These are phyloP conservation scores for Lasioglossum oenotherae DNA, from an alignment of 2,888 invertebrate genomes.

Conservation along the genomic window DNA sequence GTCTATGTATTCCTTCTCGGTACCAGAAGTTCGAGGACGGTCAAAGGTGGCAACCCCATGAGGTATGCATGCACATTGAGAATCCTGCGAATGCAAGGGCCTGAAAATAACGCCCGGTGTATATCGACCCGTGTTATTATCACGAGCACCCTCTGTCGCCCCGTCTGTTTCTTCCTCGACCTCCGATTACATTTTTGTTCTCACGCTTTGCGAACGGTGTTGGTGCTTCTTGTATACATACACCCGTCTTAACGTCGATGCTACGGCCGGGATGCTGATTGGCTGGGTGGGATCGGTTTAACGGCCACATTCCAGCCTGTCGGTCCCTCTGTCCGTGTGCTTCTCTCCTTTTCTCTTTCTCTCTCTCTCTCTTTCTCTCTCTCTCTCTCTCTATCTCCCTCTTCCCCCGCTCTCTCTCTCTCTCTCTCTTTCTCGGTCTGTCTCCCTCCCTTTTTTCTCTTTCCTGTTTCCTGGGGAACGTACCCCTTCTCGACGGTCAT, in stretches of 20 bases:
- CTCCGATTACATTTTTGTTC: constrained; percentile 59
- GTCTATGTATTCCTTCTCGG: not conserved
- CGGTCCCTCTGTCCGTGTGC: constrained; percentile 61
- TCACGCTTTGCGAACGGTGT: constrained; percentile 45
- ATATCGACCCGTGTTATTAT: constrained; percentile 75
- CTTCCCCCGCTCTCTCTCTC: not conserved
- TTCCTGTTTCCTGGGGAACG: constrained; percentile 49
- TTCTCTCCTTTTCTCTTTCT: constrained; percentile 5
- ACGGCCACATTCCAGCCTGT: constrained; percentile 76
- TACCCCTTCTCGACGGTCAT: constrained; percentile 43
- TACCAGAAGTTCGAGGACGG: constrained; percentile 34
- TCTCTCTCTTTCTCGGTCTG: not conserved
- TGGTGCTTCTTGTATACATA: constrained; percentile 40
- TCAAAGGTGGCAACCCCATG: constrained; percentile 39
- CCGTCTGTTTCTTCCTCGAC: constrained; percentile 58
- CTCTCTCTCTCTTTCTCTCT: not conserved
- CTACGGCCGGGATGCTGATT: constrained; percentile 70
- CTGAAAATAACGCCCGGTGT: constrained; percentile 70
- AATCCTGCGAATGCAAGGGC: constrained; percentile 57
- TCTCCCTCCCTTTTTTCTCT: constrained; percentile 16
- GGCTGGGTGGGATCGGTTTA: constrained; percentile 75
- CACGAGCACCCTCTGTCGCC: constrained; percentile 68
- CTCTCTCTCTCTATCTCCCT: not conserved
- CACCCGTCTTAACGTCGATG: constrained; percentile 55
- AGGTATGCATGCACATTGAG: constrained; percentile 20